Evolutionary conservation across 2,797 vertebrate species (phyloP), one percentile per base, ranked within the genome.

Genomic region (Anomalospiza imberbis): DNA sequence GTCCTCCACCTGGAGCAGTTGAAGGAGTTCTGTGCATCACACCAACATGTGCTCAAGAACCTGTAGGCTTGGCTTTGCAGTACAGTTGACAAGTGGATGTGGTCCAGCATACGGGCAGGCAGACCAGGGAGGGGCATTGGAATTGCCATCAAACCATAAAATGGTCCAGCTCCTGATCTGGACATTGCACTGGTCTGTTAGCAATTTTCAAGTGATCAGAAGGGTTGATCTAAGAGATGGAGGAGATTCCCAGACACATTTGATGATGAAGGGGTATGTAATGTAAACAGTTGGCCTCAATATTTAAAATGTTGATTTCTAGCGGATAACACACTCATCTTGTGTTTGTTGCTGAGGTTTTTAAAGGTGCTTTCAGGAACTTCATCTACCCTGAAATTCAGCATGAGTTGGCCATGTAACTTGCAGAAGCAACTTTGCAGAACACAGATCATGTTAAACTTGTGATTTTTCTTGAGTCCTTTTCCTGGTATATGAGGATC

Each of bases 371-470:
- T 58, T 70, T 73, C 29, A 76, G 63, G 55, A 77, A 13, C 47
- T 73, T 68, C 10, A 44, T 31, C 36, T 54, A 4, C 17, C 11
- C 67, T 86, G 55, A 86, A 73, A 73, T 70, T 86, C 47, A 51
- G 24, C 36, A 24, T 0, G 3, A 67, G 21, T 7, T 93, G 10
- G 6, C 18, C 1, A 0, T 55, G 5, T 75, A 44, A 75, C 34
- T 78, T 68, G 17, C 38, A 78, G 54, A 75, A 88, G 16, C 12
- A 73, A 28, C 28, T 62, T 70, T 44, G 18, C 24, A 61, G 58
- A 81, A 32, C 25, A 12, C 3, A 10, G 10, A 11, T 55, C 17
- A 26, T 22, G 7, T 34, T 60, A 42, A 84, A 47, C 13, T 65
- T 44, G n/a, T 0, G 9, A 21, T 74, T 74, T 65, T 62, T 48